Evolutionary conservation across 2,113 vertebrate genomes (phyloP).

Genomic region (Falco punctatus): DNA sequence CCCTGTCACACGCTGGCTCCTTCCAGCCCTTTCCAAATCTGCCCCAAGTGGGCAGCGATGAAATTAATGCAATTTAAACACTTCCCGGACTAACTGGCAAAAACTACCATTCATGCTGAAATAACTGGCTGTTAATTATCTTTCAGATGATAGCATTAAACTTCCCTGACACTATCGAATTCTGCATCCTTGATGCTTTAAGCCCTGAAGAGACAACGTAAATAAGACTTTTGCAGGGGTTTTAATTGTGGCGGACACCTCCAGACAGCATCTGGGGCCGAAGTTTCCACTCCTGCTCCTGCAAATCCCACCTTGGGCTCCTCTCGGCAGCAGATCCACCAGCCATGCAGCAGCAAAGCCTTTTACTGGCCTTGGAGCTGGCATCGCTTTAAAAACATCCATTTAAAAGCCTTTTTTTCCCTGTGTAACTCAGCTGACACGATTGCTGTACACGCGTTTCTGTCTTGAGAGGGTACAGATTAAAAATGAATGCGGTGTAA

Average conservation of each 20-base stretch:
- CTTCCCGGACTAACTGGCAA: not conserved
- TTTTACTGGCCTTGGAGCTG: not conserved
- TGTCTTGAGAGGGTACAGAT: not conserved
- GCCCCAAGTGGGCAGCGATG: not conserved
- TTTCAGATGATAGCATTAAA: not conserved
- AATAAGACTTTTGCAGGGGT: not conserved
- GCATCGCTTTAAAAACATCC: not conserved
- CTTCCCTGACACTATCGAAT: not conserved
- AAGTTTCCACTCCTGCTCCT: not conserved
- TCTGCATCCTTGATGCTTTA: not conserved
- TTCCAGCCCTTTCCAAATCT: not conserved
- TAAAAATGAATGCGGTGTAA: slow-evolving; percentile 4
- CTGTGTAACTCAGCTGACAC: not conserved
- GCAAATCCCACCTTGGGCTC: not conserved
- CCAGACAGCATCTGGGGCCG: not conserved
- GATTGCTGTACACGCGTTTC: rapidly evolving
- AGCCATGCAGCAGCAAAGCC: not conserved
- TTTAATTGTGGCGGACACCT: not conserved
- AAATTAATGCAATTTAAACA: not conserved
- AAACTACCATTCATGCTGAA: not conserved
- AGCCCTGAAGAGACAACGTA: rapidly evolving
- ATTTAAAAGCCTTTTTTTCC: not conserved
- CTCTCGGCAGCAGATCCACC: not conserved
- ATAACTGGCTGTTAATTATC: slow-evolving; percentile 38
- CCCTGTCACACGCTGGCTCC: rapidly evolving